Conservation (phyloP, 2,113 vertebrate species). For the Chamaetylas fuelleborni region DNA sequence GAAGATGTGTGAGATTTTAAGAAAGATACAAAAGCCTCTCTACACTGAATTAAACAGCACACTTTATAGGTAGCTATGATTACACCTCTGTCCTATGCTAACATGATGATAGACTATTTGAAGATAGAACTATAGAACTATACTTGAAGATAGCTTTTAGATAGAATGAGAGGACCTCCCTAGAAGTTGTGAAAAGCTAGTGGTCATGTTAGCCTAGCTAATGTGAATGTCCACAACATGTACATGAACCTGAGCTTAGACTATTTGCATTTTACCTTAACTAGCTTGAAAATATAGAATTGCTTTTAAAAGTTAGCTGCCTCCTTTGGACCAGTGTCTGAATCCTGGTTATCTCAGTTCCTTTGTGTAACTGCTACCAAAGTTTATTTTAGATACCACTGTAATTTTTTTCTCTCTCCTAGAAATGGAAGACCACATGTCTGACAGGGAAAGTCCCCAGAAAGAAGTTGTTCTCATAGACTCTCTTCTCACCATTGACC, state of each 20-base stretch:
- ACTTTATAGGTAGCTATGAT: neutral
- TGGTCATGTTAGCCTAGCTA: neutral
- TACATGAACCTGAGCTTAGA: neutral
- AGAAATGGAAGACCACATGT: constrained; percentile 75
- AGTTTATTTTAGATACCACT: neutral
- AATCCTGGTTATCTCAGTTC: neutral
- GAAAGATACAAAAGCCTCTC: neutral
- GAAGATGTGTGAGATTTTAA: neutral
- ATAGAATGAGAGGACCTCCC: neutral
- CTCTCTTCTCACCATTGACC: constrained; percentile 86
- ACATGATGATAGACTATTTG: neutral
- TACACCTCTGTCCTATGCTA: neutral
- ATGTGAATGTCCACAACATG: neutral
- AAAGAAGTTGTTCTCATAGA: constrained; percentile 87
- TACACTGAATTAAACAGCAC: neutral
- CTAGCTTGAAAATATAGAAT: neutral
- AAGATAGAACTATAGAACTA: neutral
- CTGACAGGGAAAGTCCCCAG: constrained; percentile 61
- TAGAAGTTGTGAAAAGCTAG: neutral
- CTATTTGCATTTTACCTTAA: neutral
- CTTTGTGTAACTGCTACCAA: neutral
- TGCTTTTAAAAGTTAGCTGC: neutral
- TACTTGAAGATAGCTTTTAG: neutral
- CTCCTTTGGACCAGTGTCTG: neutral
- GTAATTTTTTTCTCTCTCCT: neutral